Evolutionary conservation across 2,113 vertebrate species (phyloP), one percentile per base, ranked within the genome.

Genomic region (Zosterops pallidus): DNA sequence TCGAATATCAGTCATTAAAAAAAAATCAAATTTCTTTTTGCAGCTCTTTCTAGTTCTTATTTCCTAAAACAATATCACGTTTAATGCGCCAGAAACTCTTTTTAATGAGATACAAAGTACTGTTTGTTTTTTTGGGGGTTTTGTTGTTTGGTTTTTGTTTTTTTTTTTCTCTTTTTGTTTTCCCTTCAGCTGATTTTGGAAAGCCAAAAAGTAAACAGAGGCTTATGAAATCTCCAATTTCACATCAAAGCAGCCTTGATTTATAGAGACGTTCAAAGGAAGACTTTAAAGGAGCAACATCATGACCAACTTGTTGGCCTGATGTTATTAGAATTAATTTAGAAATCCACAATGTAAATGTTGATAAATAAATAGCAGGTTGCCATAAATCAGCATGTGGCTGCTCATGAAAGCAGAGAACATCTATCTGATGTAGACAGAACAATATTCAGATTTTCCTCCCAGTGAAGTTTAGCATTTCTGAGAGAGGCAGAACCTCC

Each of bases 101-200:
- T 78, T 89, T 96, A 97, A 97, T 96, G 90, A 97, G 94, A 94
- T 90, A 96, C 95, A 95, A 96, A 97, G 88, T 94, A 77, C 90
- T 94, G 8, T 81, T 93, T 94, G 94, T 29, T 80, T 90, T 94
- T 39, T 94, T 79, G 55, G 35, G 63, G 49, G 15, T 67, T 39
- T 39, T 39, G 39, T 39, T 39, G 39, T 39, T 39, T 39, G 39
- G 10, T 7, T 25, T 16, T 35, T 24, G 16, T 59, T 15, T 25
- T 20, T 41, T 26, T 60, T 25, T 19, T 4, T 37, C 28, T 39
- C 64, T 63, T 79, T 64, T 91, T 95, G 70, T 94, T 96, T 95
- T 95, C 94, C 94, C 94, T 93, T 96, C 88, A 95, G 95, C 94
- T 97, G 89, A 56, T 88, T 95, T 95, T 94, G 90, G 76, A 95